A percentile compares a stretch with the other conserved stretches of the same genome.
Evolutionary conservation across 1,140 invertebrate species (phyloP).

Genomic region (Drosophila cardini): DNA sequence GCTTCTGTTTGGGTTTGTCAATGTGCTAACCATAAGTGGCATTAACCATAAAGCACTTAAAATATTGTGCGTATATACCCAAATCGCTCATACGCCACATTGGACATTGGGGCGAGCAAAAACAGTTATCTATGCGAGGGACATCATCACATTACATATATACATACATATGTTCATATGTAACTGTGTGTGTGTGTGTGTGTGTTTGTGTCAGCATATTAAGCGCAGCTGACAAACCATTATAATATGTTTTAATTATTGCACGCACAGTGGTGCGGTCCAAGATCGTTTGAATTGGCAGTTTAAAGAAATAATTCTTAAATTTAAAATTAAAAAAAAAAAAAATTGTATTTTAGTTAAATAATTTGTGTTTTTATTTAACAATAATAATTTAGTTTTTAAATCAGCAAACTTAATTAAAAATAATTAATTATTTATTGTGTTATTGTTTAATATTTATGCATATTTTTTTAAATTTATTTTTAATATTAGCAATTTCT

Average conservation of each 20-base stretch:
- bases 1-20: constrained; percentile 27
- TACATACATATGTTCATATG: constrained; percentile 1
- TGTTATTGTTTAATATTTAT: too few species aligned
- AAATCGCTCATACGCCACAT: constrained; percentile 65
- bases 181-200: constrained; percentile 1
- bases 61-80: constrained; percentile 40
- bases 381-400: too few species aligned
- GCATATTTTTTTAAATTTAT: too few species aligned
- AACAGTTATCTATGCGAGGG: constrained; percentile 11
- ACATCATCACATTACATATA: constrained; percentile 6
- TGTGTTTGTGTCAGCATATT: constrained; percentile 17
- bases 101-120: constrained; percentile 31
- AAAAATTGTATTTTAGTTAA: too few species aligned
- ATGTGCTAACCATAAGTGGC: constrained; percentile 58
- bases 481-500: too few species aligned
- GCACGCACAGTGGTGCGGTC: constrained; percentile 17
- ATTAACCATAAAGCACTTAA: constrained; percentile 65
- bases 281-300: background rate
- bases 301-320: too few species aligned
- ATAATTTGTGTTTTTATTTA: too few species aligned
- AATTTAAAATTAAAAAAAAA: too few species aligned
- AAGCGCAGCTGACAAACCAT: constrained; percentile 45
- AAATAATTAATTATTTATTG: too few species aligned
- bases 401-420: too few species aligned
- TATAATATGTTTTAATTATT: constrained; percentile 53